phyloP scores from a whole-genome alignment of 1,140 invertebrate genomes.

The Sipha flava region DNA sequence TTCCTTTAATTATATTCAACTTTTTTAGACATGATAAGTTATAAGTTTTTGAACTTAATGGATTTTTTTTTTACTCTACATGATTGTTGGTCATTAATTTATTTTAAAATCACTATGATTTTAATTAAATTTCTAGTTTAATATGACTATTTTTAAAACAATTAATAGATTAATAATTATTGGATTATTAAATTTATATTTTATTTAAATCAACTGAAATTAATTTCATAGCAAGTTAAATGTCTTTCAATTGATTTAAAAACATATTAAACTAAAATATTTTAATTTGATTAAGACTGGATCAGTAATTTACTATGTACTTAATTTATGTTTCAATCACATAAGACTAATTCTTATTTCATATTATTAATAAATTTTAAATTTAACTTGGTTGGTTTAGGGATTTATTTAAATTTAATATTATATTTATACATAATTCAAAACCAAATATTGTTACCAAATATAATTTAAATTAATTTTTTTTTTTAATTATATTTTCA shows the following conservation, averaged over 20 bases:
- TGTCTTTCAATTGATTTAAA: not conserved
- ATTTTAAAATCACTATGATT: not conserved
- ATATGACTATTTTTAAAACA: too few relatives aligned
- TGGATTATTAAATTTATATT: not conserved
- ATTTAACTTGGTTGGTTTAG: not conserved
- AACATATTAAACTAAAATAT: not conserved
- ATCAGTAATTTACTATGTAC: not conserved
- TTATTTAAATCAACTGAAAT: not conserved
- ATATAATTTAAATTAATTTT: not conserved
- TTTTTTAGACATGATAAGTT: not conserved
- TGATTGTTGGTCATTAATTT: not conserved
- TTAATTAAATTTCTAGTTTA: not conserved
- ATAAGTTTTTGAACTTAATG: not conserved
- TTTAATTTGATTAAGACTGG: not conserved
- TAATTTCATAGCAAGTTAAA: not conserved
- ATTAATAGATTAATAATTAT: not conserved
- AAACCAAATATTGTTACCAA: constrained; percentile 25
- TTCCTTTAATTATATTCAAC: not conserved
- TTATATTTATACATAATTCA: not conserved
- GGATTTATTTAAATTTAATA: not conserved
- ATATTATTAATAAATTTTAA: not conserved
- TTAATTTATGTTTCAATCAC: not conserved
- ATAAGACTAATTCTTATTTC: not conserved
- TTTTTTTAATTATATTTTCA: not conserved
- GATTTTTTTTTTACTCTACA: not conserved